These are phyloP conservation scores for Oithona nana DNA, from an alignment of 2,888 invertebrate species.

Conservation along the genomic window DNA sequence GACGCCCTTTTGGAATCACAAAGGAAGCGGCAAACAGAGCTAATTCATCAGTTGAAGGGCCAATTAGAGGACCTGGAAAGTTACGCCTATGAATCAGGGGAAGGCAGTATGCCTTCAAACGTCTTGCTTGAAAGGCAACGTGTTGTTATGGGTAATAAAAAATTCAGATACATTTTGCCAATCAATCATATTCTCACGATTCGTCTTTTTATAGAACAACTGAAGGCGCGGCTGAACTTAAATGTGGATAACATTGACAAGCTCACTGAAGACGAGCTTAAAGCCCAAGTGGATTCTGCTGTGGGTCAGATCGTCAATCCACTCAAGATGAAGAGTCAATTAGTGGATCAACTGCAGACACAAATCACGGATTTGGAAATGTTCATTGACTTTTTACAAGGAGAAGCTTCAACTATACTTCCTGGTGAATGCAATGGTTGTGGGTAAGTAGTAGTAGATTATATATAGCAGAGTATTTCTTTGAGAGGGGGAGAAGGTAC, in stretches of 20 bases:
- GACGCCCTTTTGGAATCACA: conserved; percentile 40
- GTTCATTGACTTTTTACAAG: conserved; percentile 85
- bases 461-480: too few relatives aligned
- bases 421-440: not conserved
- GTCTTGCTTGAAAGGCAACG: conserved; percentile 70
- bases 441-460: too few relatives aligned
- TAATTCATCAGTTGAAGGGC: conserved; percentile 70
- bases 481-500: too few relatives aligned
- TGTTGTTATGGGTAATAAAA: conserved; percentile 45
- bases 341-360: conserved; percentile 82
- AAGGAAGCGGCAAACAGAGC: conserved; percentile 48
- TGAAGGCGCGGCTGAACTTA: conserved; percentile 62
- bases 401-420: conserved; percentile 24
- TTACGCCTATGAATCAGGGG: conserved; percentile 74
- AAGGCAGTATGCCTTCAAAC: conserved; percentile 52
- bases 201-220: conserved; percentile 45
- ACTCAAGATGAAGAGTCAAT: conserved; percentile 83
- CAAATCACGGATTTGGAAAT: conserved; percentile 93
- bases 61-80: conserved; percentile 81
- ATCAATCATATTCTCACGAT: not conserved
- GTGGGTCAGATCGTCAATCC: conserved; percentile 78
- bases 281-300: conserved; percentile 71
- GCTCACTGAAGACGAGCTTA: conserved; percentile 59
- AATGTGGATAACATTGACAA: conserved; percentile 58
- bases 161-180: not conserved